These are phyloP conservation scores for Beris chalybata DNA, from an alignment of 2,888 invertebrate species.

Conservation along the genomic window DNA sequence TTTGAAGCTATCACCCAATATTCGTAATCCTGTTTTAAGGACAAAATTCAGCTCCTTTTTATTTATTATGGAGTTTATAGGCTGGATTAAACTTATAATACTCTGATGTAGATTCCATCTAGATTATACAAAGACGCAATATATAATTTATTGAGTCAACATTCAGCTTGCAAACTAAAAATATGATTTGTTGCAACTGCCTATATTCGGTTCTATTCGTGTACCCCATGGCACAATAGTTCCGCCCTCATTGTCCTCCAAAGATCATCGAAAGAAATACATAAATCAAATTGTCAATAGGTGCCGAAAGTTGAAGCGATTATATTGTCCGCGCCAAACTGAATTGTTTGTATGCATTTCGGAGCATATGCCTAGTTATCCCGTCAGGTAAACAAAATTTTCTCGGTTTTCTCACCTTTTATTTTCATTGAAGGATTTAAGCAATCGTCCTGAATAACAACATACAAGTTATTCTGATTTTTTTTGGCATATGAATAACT, in stretches of 20 bases:
- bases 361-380: constrained; percentile 39
- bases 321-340: constrained; percentile 19
- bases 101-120: too few relatives aligned
- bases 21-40: too few relatives aligned
- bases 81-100: too few relatives aligned
- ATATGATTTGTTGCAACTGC: too few relatives aligned
- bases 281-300: constrained; percentile 31
- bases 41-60: too few relatives aligned
- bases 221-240: constrained; percentile 8
- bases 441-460: constrained; percentile 35
- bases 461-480: background rate
- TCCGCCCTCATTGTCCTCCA: constrained; percentile 27
- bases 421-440: constrained; percentile 53
- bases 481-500: background rate
- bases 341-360: constrained; percentile 30
- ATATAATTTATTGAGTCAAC: too few relatives aligned
- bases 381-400: constrained; percentile 53
- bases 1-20: too few relatives aligned
- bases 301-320: constrained; percentile 29
- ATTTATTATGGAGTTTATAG: too few relatives aligned
- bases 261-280: constrained; percentile 22
- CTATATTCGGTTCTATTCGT: too few relatives aligned
- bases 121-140: too few relatives aligned
- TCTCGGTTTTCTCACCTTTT: constrained; percentile 52
- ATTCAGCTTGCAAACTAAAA: too few relatives aligned